Evolutionary conservation across 2,888 invertebrate species (phyloP).

Genomic region (Plusia festucae): DNA sequence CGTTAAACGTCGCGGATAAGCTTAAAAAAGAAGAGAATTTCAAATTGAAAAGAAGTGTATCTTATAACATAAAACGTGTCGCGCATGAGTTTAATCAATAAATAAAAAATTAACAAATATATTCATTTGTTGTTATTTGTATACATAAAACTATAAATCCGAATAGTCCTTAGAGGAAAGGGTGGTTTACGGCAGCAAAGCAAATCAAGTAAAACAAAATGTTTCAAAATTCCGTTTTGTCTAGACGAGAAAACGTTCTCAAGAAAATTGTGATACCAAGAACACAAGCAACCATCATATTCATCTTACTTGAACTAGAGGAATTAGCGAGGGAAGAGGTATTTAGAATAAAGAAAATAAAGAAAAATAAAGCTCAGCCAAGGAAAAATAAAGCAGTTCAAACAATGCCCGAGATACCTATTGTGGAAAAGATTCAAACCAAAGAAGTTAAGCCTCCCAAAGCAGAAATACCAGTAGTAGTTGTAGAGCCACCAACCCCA

Average conservation of each 20-base stretch:
- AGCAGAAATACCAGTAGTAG: not conserved
- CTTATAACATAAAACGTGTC: not conserved
- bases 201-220: not conserved
- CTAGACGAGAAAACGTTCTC: conserved; percentile 11
- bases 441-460: no score
- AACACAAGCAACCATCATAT: not conserved
- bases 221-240: conserved; percentile 13
- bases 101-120: not conserved
- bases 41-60: not conserved
- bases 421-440: not conserved
- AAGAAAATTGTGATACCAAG: conserved; percentile 11
- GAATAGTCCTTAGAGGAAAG: conserved; percentile 25
- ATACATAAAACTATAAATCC: not conserved
- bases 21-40: not conserved
- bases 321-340: conserved; percentile 11
- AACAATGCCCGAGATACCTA: not conserved
- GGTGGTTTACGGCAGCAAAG: conserved; percentile 33
- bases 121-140: not conserved
- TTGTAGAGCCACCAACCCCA: not conserved
- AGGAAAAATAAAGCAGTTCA: not conserved
- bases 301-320: conserved; percentile 2
- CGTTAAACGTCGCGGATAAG: not conserved
- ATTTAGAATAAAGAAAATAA: conserved; percentile 9
- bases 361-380: not conserved
- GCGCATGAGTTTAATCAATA: not conserved